Evolutionary conservation across 2,797 vertebrate species (phyloP), one percentile per base, ranked within the genome.

Genomic region (Poeciliopsis gracilis): DNA sequence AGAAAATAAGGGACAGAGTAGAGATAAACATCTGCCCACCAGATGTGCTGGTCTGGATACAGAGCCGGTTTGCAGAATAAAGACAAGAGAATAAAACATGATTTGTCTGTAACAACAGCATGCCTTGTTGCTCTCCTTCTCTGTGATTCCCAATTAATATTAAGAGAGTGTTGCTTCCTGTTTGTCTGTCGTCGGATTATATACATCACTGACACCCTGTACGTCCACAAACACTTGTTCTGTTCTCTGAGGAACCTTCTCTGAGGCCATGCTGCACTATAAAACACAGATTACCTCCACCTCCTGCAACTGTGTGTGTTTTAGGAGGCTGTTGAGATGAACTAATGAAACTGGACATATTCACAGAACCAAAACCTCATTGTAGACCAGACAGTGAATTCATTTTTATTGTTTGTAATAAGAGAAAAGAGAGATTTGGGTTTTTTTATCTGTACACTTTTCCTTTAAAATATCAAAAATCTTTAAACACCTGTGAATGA

Each of bases 11-110:
- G 84, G 82, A 77, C 45, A 78, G 83, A 86, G 78, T 79, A 66
- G 77, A 86, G 85, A 89, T 82, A 88, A 76, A 94, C 94, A 95
- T 95, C 88, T 95, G 94, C 90, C 80, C 72, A 53, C 88, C 95
- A 96, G 93, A 95, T 95, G 95, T 94, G 87, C 67, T 71, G 79
- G 74, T 75, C 72, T 46, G 73, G 81, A 78, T 55, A 78, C 41
- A 59, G 78, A 87, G 81, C 76, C 84, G 77, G 84, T 91, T 92
- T 85, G 85, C 89, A 85, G 90, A 91, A 90, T 66, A 75, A 46
- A 81, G 73, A 86, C 82, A 84, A 77, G 78, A 63, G 79, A 82
- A 81, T 82, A 76, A 89, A 86, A 88, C 88, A 76, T 51, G 72
- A 63, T 83, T 85, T 90, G 82, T 89, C 80, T 81, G 84, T 86